A percentile compares a stretch with the other conserved stretches of the same genome.
phyloP scores from a whole-genome alignment of 2,888 invertebrate species.

The Alsophila aescularia region DNA sequence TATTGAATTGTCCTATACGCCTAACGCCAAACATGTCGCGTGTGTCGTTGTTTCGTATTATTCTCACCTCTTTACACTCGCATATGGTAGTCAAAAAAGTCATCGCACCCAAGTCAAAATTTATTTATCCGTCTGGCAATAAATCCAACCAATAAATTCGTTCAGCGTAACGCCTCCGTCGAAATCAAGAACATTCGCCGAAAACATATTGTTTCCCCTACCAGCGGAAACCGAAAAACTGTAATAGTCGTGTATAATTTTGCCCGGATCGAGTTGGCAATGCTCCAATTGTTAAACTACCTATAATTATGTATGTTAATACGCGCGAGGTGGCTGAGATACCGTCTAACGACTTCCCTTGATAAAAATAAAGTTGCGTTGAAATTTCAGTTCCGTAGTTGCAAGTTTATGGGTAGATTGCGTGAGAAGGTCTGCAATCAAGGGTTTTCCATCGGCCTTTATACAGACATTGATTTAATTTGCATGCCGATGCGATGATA shows the following conservation, averaged over 20 bases:
- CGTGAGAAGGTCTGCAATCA: conserved; percentile 74
- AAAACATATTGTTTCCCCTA: conserved; percentile 67
- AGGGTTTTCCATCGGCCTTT: conserved; percentile 72
- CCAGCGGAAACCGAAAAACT: conserved; percentile 72
- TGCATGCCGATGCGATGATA: conserved; percentile 70
- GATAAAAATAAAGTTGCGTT: conserved; percentile 84
- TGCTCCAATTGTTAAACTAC: conserved; percentile 78
- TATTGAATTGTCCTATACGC: no score
- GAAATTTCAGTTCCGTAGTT: conserved; percentile 82
- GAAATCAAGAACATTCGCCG: conserved; percentile 57
- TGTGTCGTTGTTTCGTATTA: no score
- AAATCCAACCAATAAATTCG: conserved; percentile 55
- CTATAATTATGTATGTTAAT: conserved; percentile 84
- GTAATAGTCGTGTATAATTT: conserved; percentile 70
- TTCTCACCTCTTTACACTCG: background rate
- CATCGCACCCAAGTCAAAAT: conserved; percentile 5
- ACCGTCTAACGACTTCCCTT: conserved; percentile 83
- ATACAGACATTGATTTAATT: conserved; percentile 82
- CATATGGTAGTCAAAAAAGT: background rate
- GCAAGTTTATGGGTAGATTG: conserved; percentile 81
- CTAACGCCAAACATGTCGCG: no score
- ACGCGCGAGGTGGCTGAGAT: conserved; percentile 79
- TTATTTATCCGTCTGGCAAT: conserved; percentile 43
- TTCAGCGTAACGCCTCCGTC: conserved; percentile 51
- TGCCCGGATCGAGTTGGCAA: conserved; percentile 72